phyloP scores from a whole-genome alignment of 2,113 vertebrate genomes.

The Chaetodon auriga region DNA sequence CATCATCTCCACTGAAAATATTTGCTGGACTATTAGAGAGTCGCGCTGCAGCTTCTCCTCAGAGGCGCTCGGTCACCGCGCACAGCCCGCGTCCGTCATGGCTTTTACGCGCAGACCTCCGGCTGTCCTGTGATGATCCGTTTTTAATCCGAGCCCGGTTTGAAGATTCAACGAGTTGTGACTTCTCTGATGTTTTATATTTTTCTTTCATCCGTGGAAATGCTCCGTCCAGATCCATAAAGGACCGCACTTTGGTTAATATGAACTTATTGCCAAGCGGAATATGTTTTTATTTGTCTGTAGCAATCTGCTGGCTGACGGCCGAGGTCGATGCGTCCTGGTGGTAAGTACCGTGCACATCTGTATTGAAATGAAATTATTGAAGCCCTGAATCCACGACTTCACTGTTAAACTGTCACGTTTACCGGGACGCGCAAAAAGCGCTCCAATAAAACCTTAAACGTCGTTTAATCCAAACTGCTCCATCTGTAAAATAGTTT shows the following conservation, averaged over 20 bases:
- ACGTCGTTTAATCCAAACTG: background rate
- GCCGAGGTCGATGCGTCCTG: constrained; percentile 92
- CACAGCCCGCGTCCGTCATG: constrained; percentile 13
- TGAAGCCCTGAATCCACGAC: background rate
- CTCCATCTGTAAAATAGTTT: background rate
- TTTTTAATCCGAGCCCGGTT: constrained; percentile 8
- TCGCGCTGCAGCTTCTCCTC: constrained; percentile 19
- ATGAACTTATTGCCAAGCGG: constrained; percentile 92
- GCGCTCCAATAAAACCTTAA: no score
- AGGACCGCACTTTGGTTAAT: constrained; percentile 81
- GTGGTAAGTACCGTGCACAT: constrained; percentile 87
- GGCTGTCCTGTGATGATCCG: background rate
- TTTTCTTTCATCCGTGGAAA: constrained; percentile 58
- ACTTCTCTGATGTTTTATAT: constrained; percentile 16
- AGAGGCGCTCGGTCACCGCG: constrained; percentile 11
- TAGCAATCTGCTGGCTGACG: constrained; percentile 88
- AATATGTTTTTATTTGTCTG: constrained; percentile 89
- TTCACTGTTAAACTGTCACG: background rate
- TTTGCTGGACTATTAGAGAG: constrained; percentile 54
- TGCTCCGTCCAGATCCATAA: constrained; percentile 71
- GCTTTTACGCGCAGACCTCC: constrained; percentile 49
- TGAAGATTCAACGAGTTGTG: background rate
- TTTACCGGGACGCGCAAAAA: background rate
- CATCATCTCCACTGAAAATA: constrained; percentile 68
- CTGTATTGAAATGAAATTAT: background rate